Evolutionary conservation across 2,888 invertebrate species (phyloP).

Genomic region (Epiblema foenella): DNA sequence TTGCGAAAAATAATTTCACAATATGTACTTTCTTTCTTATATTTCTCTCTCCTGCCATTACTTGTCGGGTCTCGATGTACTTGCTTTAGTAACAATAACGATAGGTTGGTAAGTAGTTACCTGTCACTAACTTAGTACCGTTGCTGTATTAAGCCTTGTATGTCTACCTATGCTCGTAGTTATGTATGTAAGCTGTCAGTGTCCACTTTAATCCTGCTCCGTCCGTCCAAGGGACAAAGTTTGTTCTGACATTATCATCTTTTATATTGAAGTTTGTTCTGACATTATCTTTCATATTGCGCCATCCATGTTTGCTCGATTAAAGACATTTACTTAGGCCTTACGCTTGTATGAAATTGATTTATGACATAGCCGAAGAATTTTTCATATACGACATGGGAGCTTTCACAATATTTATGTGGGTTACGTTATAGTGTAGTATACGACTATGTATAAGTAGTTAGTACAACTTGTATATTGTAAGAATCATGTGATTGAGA

Average conservation of each 20-base stretch:
- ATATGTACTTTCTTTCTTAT: too few species aligned
- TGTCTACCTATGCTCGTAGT: not conserved
- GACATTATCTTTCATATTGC: slow-evolving; percentile 62
- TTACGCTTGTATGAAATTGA: slow-evolving; percentile 62
- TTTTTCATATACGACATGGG: slow-evolving; percentile 42
- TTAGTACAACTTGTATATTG: slow-evolving; percentile 6
- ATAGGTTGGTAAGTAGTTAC: not conserved
- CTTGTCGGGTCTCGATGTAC: too few species aligned
- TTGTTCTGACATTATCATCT: slow-evolving; percentile 49
- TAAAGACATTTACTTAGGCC: slow-evolving; percentile 73
- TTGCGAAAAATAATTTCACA: too few species aligned
- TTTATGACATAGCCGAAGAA: slow-evolving; percentile 59
- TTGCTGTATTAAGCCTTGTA: slow-evolving; percentile 10
- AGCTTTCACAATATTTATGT: slow-evolving; percentile 37
- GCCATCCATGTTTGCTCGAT: slow-evolving; percentile 65
- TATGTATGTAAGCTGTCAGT: slow-evolving; percentile 41
- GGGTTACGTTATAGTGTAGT: slow-evolving; percentile 17
- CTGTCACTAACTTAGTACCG: not conserved
- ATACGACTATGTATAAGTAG: not conserved
- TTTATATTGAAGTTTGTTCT: slow-evolving; percentile 58
- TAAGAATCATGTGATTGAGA: not conserved
- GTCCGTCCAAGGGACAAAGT: slow-evolving; percentile 49
- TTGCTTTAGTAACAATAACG: not conserved
- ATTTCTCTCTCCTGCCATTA: too few species aligned
- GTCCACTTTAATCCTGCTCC: slow-evolving; percentile 54